Percentiles rank a stretch among this genome's conserved stretches.
Evolutionary conservation across 2,797 vertebrate species (phyloP).

Genomic region (Lepilemur ruficaudatus): DNA sequence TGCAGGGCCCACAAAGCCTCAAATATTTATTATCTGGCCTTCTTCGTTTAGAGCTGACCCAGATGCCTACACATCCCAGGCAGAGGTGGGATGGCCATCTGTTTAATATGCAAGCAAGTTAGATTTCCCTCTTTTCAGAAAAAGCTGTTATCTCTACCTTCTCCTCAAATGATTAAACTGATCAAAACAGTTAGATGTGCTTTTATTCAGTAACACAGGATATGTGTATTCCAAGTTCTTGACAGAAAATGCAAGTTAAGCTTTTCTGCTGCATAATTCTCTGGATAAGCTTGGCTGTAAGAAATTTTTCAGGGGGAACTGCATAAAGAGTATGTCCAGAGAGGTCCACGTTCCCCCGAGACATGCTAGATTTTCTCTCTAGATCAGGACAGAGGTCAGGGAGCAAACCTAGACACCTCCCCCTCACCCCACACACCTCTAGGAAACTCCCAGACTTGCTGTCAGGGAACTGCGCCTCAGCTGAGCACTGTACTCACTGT

Average conservation of each 20-base stretch:
- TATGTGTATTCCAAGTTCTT: not conserved
- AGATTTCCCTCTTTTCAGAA: not conserved
- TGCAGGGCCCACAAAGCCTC: not conserved
- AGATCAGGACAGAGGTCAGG: not conserved
- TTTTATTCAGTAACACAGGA: not conserved
- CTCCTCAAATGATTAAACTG: not conserved
- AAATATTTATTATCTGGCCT: not conserved
- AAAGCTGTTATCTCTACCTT: not conserved
- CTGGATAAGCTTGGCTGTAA: not conserved
- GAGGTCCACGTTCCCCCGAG: too few species aligned
- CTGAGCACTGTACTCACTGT: too few species aligned
- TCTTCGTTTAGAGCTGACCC: not conserved
- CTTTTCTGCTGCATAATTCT: not conserved
- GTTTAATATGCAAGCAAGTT: not conserved
- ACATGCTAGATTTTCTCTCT: not conserved
- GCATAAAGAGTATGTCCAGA: too few species aligned
- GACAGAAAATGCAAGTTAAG: not conserved
- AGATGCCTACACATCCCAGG: not conserved
- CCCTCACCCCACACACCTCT: not conserved
- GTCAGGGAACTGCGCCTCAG: fast-evolving
- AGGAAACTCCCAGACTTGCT: not conserved
- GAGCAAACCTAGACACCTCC: not conserved
- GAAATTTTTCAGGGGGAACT: not conserved
- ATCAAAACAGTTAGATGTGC: not conserved
- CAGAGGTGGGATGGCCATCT: not conserved